These are phyloP conservation scores for Indicator maculatus DNA, from an alignment of 2,113 vertebrate genomes.

Conservation along the genomic window DNA sequence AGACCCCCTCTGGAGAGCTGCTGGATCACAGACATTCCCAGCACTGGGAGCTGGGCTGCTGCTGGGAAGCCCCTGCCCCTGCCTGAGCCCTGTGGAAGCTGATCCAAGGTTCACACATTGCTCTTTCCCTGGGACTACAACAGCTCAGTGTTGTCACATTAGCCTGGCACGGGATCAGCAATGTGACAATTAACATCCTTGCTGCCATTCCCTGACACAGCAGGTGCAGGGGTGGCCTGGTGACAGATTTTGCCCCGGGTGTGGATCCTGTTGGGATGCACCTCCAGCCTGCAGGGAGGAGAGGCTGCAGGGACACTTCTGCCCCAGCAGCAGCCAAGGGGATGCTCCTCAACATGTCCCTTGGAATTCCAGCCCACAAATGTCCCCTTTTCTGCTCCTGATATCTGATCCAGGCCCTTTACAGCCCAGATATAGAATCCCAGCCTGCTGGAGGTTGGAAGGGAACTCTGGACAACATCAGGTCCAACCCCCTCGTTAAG, in stretches of 20 bases:
- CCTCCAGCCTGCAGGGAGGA: not conserved
- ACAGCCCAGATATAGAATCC: too few relatives aligned
- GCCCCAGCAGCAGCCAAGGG: not conserved
- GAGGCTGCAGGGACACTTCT: not conserved
- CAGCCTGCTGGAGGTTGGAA: too few relatives aligned
- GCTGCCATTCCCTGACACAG: not conserved
- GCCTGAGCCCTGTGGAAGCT: not conserved
- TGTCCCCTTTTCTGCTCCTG: not conserved
- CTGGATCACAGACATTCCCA: not conserved
- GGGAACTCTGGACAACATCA: too few relatives aligned
- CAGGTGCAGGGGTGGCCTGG: rapidly evolving
- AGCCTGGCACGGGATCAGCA: not conserved
- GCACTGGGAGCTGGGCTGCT: not conserved
- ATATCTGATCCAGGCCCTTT: not conserved
- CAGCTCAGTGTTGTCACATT: not conserved
- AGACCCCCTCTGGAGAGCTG: not conserved
- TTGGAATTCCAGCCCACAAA: too few relatives aligned
- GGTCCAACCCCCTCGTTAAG: too few relatives aligned
- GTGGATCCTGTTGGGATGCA: not conserved
- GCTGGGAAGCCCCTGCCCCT: not conserved
- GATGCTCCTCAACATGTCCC: not conserved
- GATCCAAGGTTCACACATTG: not conserved
- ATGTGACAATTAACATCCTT: not conserved
- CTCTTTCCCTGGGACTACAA: not conserved
- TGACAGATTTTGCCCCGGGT: not conserved